Evolutionary conservation across 2,888 invertebrate species (phyloP).

Genomic region (Hemicrepidius hirtus): DNA sequence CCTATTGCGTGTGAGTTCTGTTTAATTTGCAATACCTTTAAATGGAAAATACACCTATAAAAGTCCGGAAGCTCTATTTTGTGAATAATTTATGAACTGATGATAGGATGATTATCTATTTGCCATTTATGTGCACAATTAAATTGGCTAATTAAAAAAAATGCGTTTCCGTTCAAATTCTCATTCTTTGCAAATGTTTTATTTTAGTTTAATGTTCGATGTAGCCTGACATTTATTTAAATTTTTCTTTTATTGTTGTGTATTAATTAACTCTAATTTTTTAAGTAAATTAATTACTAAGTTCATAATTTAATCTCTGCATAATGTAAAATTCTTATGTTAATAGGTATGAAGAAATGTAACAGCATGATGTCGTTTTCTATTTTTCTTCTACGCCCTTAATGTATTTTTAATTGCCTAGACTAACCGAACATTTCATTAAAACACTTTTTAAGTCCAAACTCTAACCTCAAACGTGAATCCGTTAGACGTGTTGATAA

Average conservation of each 20-base stretch:
- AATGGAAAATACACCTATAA: too few relatives aligned
- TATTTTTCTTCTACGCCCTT: not conserved
- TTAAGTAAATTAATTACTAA: not conserved
- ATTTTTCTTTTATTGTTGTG: not conserved
- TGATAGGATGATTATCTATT: too few relatives aligned
- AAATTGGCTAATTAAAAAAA: not conserved
- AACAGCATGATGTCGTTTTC: not conserved
- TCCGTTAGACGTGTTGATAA: constrained; percentile 17
- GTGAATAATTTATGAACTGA: too few relatives aligned
- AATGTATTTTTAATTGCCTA: constrained; percentile 1
- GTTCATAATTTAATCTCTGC: not conserved
- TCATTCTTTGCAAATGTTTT: not conserved
- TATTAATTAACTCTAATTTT: constrained; percentile 2
- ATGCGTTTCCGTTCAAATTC: not conserved
- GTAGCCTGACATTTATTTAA: too few relatives aligned
- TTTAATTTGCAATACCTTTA: too few relatives aligned
- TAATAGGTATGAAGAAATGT: constrained; percentile 3
- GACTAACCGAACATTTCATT: not conserved
- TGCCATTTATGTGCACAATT: too few relatives aligned
- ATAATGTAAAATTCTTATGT: not conserved
- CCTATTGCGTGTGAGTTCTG: not conserved
- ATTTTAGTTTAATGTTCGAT: not conserved
- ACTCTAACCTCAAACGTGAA: not conserved
- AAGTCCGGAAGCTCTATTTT: too few relatives aligned
- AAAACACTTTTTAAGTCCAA: not conserved